Evolutionary conservation across 1,140 invertebrate genomes (phyloP).

Genomic region (Phymorhynchus buccinoides): DNA sequence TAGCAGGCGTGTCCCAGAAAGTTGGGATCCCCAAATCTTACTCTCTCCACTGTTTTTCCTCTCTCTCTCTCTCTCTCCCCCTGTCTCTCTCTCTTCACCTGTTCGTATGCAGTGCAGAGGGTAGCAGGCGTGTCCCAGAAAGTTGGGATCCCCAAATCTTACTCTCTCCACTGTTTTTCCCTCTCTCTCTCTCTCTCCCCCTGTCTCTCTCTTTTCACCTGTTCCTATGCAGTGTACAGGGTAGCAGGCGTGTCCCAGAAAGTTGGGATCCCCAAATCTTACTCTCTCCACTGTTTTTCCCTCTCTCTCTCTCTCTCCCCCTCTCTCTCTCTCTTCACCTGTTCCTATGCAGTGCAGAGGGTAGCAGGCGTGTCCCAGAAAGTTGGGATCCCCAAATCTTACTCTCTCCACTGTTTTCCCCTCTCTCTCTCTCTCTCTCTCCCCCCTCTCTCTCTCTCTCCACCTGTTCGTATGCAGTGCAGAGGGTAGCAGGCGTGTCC

Average conservation of each 20-base stretch:
- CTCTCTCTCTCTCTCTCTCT: too few relatives aligned
- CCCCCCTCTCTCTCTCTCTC: too few relatives aligned
- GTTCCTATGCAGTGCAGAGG: conserved; percentile 78
- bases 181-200: too few relatives aligned
- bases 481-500: conserved; percentile 96
- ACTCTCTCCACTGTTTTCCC: too few relatives aligned
- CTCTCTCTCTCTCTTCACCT: too few relatives aligned
- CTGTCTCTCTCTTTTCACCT: too few relatives aligned
- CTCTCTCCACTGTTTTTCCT: too few relatives aligned
- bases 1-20: conserved; percentile 97
- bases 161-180: too few relatives aligned
- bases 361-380: conserved; percentile 96
- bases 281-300: too few relatives aligned
- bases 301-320: too few relatives aligned
- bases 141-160: conserved; percentile 98
- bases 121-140: conserved; percentile 96
- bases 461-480: conserved; percentile 72
- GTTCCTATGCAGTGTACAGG: conserved; percentile 78
- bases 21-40: conserved; percentile 97
- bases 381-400: conserved; percentile 98
- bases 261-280: conserved; percentile 98
- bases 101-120: conserved; percentile 78
- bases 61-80: too few relatives aligned
- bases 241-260: conserved; percentile 96
- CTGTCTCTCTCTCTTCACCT: too few relatives aligned